Evolutionary conservation across 2,797 vertebrate genomes (phyloP).

Genomic region (Channa striata): DNA sequence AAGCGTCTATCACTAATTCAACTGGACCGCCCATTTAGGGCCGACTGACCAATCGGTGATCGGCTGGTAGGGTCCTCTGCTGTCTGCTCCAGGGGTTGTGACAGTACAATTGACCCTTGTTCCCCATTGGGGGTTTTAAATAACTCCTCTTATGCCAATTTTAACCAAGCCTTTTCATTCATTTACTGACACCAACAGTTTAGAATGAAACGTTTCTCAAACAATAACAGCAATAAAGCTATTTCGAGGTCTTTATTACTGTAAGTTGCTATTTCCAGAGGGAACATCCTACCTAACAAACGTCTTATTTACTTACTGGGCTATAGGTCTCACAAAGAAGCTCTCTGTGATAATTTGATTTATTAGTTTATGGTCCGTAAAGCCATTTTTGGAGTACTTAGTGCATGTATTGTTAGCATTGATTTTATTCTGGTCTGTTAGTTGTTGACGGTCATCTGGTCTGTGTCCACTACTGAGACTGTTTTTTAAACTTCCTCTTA

Average conservation of each 20-base stretch:
- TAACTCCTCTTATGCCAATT: conserved; percentile 81
- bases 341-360: conserved; percentile 39
- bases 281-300: conserved; percentile 46
- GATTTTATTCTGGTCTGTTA: conserved; percentile 18
- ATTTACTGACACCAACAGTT: conserved; percentile 60
- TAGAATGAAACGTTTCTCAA: conserved; percentile 41
- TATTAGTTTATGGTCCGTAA: conserved; percentile 47
- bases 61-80: conserved; percentile 75
- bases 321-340: conserved; percentile 39
- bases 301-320: conserved; percentile 23
- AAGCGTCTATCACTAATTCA: conserved; percentile 84
- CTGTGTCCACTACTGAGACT: conserved; percentile 1
- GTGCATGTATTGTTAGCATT: conserved; percentile 12
- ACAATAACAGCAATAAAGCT: conserved; percentile 64
- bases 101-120: conserved; percentile 88
- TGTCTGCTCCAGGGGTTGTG: conserved; percentile 85
- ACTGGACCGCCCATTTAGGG: conserved; percentile 75
- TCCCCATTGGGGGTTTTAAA: conserved; percentile 82
- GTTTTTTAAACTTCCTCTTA: neutral
- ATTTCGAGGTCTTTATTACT: conserved; percentile 58
- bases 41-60: conserved; percentile 73
- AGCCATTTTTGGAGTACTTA: conserved; percentile 55
- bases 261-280: conserved; percentile 48
- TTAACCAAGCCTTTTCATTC: conserved; percentile 74
- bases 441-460: neutral